Conservation (phyloP, 2,888 invertebrate genomes). For the Gandaritis pyraliata region DNA sequence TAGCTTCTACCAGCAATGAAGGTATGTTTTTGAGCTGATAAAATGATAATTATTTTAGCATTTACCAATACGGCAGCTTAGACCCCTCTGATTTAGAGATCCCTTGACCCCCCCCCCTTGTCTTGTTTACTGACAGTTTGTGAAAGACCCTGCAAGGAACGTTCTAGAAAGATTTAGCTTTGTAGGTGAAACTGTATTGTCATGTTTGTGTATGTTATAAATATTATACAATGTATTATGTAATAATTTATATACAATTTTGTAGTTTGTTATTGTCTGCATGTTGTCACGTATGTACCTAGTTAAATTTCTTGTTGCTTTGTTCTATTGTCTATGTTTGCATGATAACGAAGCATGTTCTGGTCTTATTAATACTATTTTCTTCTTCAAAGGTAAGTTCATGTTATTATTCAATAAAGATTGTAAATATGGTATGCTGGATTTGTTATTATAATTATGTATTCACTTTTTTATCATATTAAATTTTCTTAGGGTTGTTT, state of each 20-base stretch:
- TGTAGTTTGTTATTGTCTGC: conserved; percentile 20
- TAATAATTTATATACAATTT: conserved; percentile 8
- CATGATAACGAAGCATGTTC: conserved; percentile 33
- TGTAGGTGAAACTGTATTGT: conserved; percentile 22
- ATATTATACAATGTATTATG: conserved; percentile 6
- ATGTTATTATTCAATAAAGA: too few relatives aligned
- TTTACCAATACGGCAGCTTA: conserved; percentile 84
- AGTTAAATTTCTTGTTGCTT: too few relatives aligned
- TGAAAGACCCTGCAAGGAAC: conserved; percentile 39
- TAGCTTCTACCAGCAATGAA: conserved; percentile 59
- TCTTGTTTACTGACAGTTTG: conserved; percentile 46
- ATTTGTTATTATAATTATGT: too few relatives aligned
- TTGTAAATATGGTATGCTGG: too few relatives aligned
- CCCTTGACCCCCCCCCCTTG: conserved; percentile 50
- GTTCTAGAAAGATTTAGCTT: conserved; percentile 39
- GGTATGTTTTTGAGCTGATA: conserved; percentile 70
- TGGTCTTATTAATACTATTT: conserved; percentile 6
- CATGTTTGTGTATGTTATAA: conserved; percentile 14
- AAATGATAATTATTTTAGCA: conserved; percentile 74
- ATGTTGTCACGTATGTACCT: conserved; percentile 15
- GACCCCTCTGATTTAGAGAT: conserved; percentile 60
- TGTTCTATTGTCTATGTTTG: conserved; percentile 15
- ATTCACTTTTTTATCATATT: too few relatives aligned
- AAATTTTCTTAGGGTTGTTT: too few relatives aligned
- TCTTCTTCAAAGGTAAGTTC: conserved; percentile 22